Evolutionary conservation across 1,140 invertebrate genomes (phyloP), one percentile per base, ranked within the genome.

Genomic region (Ips typographus): DNA sequence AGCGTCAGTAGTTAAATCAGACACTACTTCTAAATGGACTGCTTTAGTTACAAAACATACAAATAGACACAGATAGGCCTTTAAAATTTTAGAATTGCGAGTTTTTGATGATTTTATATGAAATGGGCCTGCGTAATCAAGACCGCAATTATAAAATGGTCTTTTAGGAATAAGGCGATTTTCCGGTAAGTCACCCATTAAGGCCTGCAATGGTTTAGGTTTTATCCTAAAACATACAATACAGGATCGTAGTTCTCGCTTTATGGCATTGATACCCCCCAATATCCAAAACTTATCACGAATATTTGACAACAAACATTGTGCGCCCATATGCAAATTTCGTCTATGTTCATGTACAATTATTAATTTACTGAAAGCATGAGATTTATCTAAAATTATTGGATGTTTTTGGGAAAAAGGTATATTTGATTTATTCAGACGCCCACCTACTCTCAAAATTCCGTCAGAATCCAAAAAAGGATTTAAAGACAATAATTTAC

Each of bases 21-120:
- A 57, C 0, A 81, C 75, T 1, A 80, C 62, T 59, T 83, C 80
- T 37, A 81, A 62, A 71, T 82, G 80, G 1, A 82, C 65, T 1
- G 80, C 79, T 39, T 75, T 75, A 0, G 76, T 77, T 0, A 70
- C 52, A 38, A 79, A 62, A 74, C 80, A 82, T 2, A 80, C 66
- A 60, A 82, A 81, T 1, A 83, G 37, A 37, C 61, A 59, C 2
- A 80, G 69, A 57, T 80, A 81, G 2, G 68, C 62, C 62, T 82
- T 82, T 8, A 72, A 49, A n/a, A 2, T 47, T 8, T 65, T 71
- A 36, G 42, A 22, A 47, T 65, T 71, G 36, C 71, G 61, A 1
- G 37, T 36, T 52, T 65, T 65, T 6, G 55, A 67, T 41, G 69
- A 59, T 70, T 75, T 75, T 3, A 80, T 65, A 1, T 58, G 59